Base-by-base conservation (phyloP, 2,113 vertebrate genomes). In the Pedionomus torquatus region DNA sequence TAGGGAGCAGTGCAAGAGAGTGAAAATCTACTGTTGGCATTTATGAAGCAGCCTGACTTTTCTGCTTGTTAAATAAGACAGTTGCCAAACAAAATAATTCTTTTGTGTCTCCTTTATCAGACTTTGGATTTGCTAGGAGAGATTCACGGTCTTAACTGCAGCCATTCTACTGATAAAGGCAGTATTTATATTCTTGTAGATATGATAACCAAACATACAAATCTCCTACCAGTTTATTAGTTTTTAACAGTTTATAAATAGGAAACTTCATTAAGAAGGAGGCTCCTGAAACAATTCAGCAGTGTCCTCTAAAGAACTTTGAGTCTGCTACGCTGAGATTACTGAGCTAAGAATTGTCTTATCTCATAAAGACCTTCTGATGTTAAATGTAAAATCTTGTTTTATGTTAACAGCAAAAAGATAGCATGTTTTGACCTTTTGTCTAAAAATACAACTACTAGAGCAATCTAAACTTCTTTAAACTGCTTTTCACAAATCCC, bases 11-110 rank as follows among this genome's bases (percentile, higher is more conserved):
- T 20, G 31, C 15, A 21, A 43, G 49, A 81, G 14, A 90, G 63
- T 3, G 3, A 90, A 92, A 72, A 81, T 55, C 31, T 51, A 1
- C 48, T 70, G 12, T 10, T 81, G 71, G 37, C 30, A 78, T 54
- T 60, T 81, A 1, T 43, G 58, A 71, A 77, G 66, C 37, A 92
- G 78, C 35, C 33, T 20, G 24, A 4, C 4, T 76, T 51, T 41
- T 75, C 63, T 94, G 24, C 48, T 76, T 74, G 26, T 55, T 79
- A 61, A 61, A 49, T 89, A 37, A 52, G 74, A 12, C 25, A 37
- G 33, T 4, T 95, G 90, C 96, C 93, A 96, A 96, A 52, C 61
- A 91, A 96, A 97, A 95, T 91, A 96, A 93, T 82, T 91, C 57
- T 13, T 83, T 13, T 11, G 13, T 65, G 9, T 92, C 79, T 90